Conservation (phyloP, 2,888 invertebrate species). For the Morpho achilles region DNA sequence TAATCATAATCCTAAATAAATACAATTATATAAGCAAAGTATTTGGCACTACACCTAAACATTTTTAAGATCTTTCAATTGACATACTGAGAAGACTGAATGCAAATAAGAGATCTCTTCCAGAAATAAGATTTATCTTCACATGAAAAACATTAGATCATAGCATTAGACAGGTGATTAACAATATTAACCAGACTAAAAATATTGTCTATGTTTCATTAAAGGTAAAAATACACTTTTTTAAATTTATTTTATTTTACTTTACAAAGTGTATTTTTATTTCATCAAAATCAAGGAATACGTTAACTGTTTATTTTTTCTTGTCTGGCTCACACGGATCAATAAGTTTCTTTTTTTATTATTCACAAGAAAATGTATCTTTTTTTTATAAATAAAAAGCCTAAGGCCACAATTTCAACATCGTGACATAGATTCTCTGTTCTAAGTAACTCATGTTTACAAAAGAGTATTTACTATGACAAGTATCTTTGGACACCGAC, state of each 20-base stretch:
- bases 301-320: too few species aligned
- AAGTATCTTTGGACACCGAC: too few species aligned
- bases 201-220: constrained; percentile 40
- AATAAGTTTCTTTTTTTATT: too few species aligned
- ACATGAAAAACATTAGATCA: constrained; percentile 51
- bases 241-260: neutral
- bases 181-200: constrained; percentile 72
- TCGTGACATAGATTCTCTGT: too few species aligned
- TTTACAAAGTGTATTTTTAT: too few species aligned
- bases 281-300: constrained; percentile 1
- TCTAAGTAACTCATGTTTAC: too few species aligned
- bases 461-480: too few species aligned
- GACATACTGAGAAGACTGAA: constrained; percentile 39
- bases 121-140: constrained; percentile 53
- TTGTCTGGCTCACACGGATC: too few species aligned
- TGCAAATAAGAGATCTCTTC: constrained; percentile 33
- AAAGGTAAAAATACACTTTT: constrained; percentile 15
- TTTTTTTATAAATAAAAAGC: too few species aligned
- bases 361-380: too few species aligned
- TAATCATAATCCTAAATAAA: constrained; percentile 17
- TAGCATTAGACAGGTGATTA: constrained; percentile 59
- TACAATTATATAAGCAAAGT: constrained; percentile 42
- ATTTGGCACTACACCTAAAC: constrained; percentile 67
- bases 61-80: constrained; percentile 41
- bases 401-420: too few species aligned